These are phyloP conservation scores for Ochotona princeps DNA, from an alignment of 2,113 vertebrate species.

Conservation along the genomic window DNA sequence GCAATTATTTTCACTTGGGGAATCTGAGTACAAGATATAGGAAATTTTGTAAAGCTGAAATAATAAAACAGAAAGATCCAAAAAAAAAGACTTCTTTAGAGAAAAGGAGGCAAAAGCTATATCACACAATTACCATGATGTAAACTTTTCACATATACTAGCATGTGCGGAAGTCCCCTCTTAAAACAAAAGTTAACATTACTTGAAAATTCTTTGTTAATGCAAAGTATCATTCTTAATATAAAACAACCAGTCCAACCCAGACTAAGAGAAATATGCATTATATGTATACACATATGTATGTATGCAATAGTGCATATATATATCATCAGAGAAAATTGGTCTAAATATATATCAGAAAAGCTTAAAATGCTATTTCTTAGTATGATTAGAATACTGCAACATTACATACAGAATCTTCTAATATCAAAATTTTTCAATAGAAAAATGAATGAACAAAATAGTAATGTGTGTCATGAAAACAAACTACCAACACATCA, in stretches of 20 bases:
- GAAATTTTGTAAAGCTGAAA: constrained; percentile 15
- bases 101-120: neutral
- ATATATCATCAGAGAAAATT: constrained; percentile 20
- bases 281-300: neutral
- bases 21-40: neutral
- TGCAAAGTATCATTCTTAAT: constrained; percentile 32
- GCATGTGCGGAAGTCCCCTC: neutral
- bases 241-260: constrained; percentile 5
- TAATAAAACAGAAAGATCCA: neutral
- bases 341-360: neutral
- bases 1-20: constrained; percentile 12
- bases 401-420: neutral
- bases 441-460: neutral
- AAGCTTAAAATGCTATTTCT: constrained; percentile 29
- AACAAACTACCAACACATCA: neutral
- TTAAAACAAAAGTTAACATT: neutral
- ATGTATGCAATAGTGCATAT: neutral
- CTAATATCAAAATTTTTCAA: neutral
- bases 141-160: neutral
- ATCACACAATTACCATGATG: neutral
- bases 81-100: neutral
- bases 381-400: constrained; percentile 1
- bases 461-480: neutral
- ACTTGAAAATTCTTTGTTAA: neutral
- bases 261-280: neutral